Conservation (phyloP, 2,797 vertebrate species). For the Poeciliopsis gracilis region DNA sequence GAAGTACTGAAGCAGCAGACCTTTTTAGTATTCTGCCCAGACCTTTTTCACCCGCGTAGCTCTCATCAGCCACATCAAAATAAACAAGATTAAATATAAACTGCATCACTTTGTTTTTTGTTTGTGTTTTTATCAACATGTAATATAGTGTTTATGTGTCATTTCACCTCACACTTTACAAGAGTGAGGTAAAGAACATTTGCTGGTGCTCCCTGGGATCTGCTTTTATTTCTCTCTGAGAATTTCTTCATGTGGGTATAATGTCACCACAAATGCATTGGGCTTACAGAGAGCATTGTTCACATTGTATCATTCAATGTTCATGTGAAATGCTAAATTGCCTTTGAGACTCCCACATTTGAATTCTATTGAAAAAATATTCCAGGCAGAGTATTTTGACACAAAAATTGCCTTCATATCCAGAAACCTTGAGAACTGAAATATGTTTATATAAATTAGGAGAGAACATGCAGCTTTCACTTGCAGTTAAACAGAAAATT, state of each 20-base stretch:
- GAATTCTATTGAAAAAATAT: neutral
- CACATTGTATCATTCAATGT: constrained; percentile 27
- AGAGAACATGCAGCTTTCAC: neutral
- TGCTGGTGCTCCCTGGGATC: constrained; percentile 63
- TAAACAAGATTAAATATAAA: constrained; percentile 79
- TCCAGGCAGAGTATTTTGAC: constrained; percentile 8
- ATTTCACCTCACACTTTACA: too few species aligned
- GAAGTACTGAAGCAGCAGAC: neutral
- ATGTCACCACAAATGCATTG: constrained; percentile 25
- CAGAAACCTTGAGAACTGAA: neutral
- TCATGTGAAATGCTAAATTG: constrained; percentile 9
- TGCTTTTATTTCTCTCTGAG: constrained; percentile 30
- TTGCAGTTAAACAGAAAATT: constrained; percentile 7
- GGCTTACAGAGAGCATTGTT: constrained; percentile 23
- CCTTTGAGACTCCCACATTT: constrained; percentile 35
- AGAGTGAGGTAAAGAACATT: constrained; percentile 34
- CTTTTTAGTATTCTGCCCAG: constrained; percentile 26
- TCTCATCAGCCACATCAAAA: constrained; percentile 67
- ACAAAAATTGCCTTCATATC: constrained; percentile 21
- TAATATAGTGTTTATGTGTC: constrained; percentile 37
- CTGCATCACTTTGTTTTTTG: constrained; percentile 64
- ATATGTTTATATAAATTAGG: neutral
- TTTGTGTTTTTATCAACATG: constrained; percentile 2
- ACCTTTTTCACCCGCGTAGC: constrained; percentile 48
- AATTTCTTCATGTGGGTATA: constrained; percentile 13